A percentile compares a stretch with the other conserved stretches of the same genome.
Conservation (phyloP, 2,888 invertebrate species). For the Nematopogon swammerdamellus region DNA sequence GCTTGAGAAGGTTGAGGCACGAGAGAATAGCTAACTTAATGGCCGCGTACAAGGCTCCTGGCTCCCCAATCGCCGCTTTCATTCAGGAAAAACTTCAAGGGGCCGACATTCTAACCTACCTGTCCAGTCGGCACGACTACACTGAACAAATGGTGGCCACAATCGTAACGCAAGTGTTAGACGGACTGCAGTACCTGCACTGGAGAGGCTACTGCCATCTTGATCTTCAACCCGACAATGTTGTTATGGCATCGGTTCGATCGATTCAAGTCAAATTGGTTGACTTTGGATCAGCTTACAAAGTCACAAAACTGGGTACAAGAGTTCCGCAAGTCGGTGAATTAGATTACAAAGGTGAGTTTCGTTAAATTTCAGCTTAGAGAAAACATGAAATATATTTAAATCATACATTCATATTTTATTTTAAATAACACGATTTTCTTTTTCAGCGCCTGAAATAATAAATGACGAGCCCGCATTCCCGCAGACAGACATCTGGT, state of each 20-base stretch:
- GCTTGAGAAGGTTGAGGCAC: constrained; percentile 77
- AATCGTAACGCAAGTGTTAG: constrained; percentile 81
- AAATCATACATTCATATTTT: too few species aligned
- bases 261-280: constrained; percentile 86
- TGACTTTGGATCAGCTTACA: constrained; percentile 87
- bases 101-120: constrained; percentile 85
- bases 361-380: not conserved
- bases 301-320: constrained; percentile 75
- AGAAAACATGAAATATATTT: too few species aligned
- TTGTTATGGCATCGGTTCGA: constrained; percentile 85
- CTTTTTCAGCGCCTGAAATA: constrained; percentile 83
- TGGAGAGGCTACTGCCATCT: constrained; percentile 89
- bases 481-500: constrained; percentile 95
- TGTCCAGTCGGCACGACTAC: constrained; percentile 86
- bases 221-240: constrained; percentile 92
- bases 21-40: constrained; percentile 79
- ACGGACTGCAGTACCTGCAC: constrained; percentile 92
- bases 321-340: constrained; percentile 67
- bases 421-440: too few species aligned
- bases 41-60: constrained; percentile 68
- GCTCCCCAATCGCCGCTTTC: constrained; percentile 66
- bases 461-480: constrained; percentile 83
- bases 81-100: constrained; percentile 85
- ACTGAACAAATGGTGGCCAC: constrained; percentile 89
- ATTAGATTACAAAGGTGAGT: constrained; percentile 69